Evolutionary conservation across 2,888 invertebrate species (phyloP).

Genomic region (Melinaea menophilus): DNA sequence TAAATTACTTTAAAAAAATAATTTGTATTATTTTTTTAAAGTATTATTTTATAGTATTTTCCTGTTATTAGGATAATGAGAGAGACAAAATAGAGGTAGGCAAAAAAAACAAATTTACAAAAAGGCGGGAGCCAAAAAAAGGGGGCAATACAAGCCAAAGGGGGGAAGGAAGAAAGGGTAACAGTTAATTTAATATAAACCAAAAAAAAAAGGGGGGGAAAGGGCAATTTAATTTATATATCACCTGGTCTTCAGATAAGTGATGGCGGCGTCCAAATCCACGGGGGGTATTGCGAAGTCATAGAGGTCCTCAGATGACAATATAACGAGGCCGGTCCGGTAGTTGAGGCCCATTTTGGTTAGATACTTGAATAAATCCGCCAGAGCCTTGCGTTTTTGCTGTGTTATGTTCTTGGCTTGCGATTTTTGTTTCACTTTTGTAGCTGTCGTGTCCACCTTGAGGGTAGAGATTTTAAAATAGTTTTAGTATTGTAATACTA

Average conservation of each 20-base stretch:
- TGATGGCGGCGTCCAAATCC: constrained; percentile 79
- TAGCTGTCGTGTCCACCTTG: constrained; percentile 76
- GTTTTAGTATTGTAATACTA: no score
- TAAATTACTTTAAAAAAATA: no score
- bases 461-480: constrained; percentile 32
- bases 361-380: constrained; percentile 90
- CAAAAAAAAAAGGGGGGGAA: no score
- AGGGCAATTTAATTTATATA: constrained; percentile 5
- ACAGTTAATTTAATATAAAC: background rate
- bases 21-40: no score
- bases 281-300: constrained; percentile 84
- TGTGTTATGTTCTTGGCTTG: constrained; percentile 89
- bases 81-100: no score
- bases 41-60: no score
- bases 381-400: constrained; percentile 89
- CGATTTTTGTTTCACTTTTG: constrained; percentile 86
- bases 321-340: constrained; percentile 84
- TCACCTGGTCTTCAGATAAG: constrained; percentile 73
- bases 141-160: background rate
- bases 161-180: background rate
- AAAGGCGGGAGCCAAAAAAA: constrained; percentile 17
- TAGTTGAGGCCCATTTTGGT: constrained; percentile 87
- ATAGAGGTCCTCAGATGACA: constrained; percentile 71
- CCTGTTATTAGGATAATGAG: no score
- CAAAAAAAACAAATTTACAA: no score